phyloP scores from a whole-genome alignment of 2,113 vertebrate species.

The Kobus ellipsiprymnus region DNA sequence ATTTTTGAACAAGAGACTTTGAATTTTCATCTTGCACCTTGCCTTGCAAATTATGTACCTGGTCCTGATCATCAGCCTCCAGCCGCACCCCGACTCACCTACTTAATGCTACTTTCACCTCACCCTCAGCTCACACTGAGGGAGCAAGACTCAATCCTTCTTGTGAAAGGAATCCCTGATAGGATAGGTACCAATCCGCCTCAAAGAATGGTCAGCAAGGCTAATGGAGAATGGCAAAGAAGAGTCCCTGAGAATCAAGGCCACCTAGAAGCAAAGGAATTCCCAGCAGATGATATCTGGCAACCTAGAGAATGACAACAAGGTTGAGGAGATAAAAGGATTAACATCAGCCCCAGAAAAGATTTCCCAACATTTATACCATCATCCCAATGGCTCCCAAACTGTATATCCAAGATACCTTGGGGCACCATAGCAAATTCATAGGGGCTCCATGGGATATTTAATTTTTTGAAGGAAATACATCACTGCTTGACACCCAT shows the following conservation, averaged over 20 bases:
- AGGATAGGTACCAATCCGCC: neutral
- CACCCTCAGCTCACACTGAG: neutral
- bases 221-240: neutral
- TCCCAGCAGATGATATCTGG: neutral
- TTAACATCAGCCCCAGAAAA: neutral
- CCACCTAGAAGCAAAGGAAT: neutral
- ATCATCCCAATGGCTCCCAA: neutral
- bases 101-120: neutral
- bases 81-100: neutral
- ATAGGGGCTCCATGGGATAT: neutral
- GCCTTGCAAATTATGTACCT: neutral
- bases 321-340: neutral
- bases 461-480: constrained; percentile 21
- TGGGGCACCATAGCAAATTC: neutral
- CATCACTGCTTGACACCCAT: neutral
- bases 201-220: neutral
- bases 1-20: neutral
- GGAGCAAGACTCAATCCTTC: neutral
- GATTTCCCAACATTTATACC: neutral
- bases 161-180: neutral
- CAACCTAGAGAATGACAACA: neutral
- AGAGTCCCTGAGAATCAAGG: neutral
- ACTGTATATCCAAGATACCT: neutral
- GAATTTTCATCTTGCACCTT: neutral
- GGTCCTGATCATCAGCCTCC: neutral